phyloP scores from a whole-genome alignment of 2,113 vertebrate species.

The Carassius carassius region DNA sequence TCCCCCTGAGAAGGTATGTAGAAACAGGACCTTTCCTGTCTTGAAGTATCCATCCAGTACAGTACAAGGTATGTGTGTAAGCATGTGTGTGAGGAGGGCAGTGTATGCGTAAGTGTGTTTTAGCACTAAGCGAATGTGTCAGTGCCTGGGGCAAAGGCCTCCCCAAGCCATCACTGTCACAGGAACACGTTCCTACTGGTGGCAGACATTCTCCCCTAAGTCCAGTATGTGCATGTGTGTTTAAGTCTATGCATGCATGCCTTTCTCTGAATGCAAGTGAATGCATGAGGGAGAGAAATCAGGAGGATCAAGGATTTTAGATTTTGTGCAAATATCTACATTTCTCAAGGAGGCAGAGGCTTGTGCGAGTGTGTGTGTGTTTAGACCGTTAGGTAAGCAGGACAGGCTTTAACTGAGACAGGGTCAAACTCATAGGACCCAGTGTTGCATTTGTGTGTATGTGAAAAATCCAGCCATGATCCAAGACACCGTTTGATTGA shows the following conservation, averaged over 20 bases:
- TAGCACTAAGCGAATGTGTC: conserved; percentile 71
- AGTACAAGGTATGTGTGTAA: conserved; percentile 16
- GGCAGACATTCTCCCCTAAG: conserved; percentile 64
- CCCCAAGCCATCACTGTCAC: conserved; percentile 66
- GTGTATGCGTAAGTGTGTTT: conserved; percentile 34
- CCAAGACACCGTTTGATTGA: conserved; percentile 58
- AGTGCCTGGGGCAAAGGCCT: conserved; percentile 64
- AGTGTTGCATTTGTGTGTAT: conserved; percentile 31
- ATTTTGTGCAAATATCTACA: conserved; percentile 52
- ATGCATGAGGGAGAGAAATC: conserved; percentile 35
- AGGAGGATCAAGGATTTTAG: conserved; percentile 26
- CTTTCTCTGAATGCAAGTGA: conserved; percentile 59
- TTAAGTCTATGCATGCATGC: conserved; percentile 44
- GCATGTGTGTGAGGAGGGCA: conserved; percentile 25
- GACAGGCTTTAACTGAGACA: conserved; percentile 50
- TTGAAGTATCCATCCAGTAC: not conserved
- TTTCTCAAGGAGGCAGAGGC: conserved; percentile 33
- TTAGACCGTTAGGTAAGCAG: conserved; percentile 39
- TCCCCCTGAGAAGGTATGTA: not conserved
- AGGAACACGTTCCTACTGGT: conserved; percentile 65
- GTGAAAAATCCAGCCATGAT: conserved; percentile 43
- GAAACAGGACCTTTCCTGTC: not conserved
- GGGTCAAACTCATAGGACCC: conserved; percentile 49
- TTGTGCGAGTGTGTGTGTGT: conserved; percentile 57
- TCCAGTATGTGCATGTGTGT: conserved; percentile 50